phyloP scores from a whole-genome alignment of 2,113 vertebrate genomes.

The Irena cyanogastra region DNA sequence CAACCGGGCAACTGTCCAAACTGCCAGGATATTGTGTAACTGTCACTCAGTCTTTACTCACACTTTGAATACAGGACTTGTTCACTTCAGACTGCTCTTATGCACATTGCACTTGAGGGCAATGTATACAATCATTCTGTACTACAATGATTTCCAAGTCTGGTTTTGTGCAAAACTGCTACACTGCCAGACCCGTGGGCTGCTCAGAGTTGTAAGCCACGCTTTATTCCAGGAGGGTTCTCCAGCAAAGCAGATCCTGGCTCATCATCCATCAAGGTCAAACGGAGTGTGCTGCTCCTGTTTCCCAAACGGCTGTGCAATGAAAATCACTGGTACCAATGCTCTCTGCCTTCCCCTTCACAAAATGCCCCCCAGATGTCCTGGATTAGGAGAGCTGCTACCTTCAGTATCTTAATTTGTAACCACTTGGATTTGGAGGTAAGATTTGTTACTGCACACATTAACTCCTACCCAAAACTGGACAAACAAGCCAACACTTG shows the following conservation, averaged over 20 bases:
- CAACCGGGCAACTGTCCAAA: neutral
- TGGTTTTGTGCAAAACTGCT: neutral
- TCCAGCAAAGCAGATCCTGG: neutral
- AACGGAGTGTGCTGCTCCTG: rapidly evolving
- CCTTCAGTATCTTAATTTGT: neutral
- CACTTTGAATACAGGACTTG: neutral
- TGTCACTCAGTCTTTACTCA: too few relatives aligned
- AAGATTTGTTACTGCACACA: neutral
- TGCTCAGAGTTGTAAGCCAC: neutral
- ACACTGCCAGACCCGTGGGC: neutral
- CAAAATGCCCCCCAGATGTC: neutral
- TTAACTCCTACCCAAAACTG: neutral
- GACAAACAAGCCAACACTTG: neutral
- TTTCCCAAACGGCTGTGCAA: rapidly evolving
- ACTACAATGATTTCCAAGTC: neutral
- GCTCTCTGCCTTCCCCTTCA: neutral
- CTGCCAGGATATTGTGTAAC: neutral
- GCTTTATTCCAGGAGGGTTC: neutral
- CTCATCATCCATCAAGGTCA: neutral
- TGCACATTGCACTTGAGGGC: rapidly evolving
- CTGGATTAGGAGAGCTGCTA: neutral
- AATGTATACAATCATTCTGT: rapidly evolving
- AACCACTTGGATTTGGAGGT: neutral
- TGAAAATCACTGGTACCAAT: too few relatives aligned
- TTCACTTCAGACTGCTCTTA: neutral